phyloP scores from a whole-genome alignment of 2,113 vertebrate genomes.

The Leiothrix lutea region DNA sequence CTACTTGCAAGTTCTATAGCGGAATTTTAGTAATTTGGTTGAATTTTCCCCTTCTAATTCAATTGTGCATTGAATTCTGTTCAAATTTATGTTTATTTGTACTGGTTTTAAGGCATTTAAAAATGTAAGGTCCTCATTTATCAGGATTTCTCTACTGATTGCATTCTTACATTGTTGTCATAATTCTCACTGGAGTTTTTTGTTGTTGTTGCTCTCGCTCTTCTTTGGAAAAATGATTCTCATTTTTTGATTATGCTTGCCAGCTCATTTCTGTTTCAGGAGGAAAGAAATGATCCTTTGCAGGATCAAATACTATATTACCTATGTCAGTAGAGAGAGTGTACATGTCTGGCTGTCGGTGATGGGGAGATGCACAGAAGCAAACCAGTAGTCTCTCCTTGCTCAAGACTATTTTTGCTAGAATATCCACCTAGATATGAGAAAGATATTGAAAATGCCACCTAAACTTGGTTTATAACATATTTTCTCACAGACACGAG shows the following conservation, averaged over 20 bases:
- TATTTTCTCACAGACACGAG: background rate
- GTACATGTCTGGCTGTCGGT: background rate
- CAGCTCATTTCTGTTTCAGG: slow-evolving; percentile 36
- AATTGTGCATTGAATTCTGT: background rate
- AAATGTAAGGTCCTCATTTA: background rate
- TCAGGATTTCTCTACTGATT: slow-evolving; percentile 20
- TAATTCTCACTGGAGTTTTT: background rate
- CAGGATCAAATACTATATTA: background rate
- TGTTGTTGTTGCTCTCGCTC: background rate
- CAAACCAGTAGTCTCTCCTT: background rate
- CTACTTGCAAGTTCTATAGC: background rate
- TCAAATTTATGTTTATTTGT: background rate
- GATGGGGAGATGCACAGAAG: background rate
- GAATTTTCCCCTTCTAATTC: background rate
- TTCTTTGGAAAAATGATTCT: background rate
- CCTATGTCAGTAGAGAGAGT: background rate
- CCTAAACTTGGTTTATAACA: background rate
- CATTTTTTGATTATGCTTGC: slow-evolving; percentile 7
- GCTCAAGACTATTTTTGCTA: background rate
- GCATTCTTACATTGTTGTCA: slow-evolving; percentile 1
- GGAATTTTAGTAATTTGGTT: background rate
- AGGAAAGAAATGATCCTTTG: background rate
- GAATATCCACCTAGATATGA: background rate
- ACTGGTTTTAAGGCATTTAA: background rate
- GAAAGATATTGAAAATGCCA: background rate